These are phyloP conservation scores for Melanostoma mellinum DNA, from an alignment of 2,888 invertebrate species.

Conservation along the genomic window DNA sequence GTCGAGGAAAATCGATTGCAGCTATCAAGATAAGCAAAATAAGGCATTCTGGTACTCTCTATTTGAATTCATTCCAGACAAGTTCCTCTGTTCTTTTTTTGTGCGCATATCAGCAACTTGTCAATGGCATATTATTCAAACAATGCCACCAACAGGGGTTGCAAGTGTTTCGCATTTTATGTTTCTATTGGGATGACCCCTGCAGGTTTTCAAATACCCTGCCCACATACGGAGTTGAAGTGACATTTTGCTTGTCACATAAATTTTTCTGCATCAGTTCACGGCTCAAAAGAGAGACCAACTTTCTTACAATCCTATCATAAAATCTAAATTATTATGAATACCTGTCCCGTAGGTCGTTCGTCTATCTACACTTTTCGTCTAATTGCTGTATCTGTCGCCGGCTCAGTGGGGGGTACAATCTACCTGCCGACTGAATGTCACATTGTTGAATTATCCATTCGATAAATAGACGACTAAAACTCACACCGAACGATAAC, in stretches of 20 bases:
- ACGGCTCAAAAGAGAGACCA: constrained; percentile 12
- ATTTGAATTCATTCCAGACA: background rate
- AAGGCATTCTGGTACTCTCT: too few relatives aligned
- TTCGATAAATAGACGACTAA: constrained; percentile 27
- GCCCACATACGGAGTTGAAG: constrained; percentile 28
- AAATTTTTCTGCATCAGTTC: constrained; percentile 38
- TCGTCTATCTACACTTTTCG: constrained; percentile 2
- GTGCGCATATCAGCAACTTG: background rate
- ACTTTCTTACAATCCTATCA: constrained; percentile 32
- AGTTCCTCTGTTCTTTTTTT: background rate
- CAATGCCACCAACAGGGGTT: constrained; percentile 5
- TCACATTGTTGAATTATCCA: constrained; percentile 55
- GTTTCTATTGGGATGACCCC: constrained; percentile 36
- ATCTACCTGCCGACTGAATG: constrained; percentile 58
- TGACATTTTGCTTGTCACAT: constrained; percentile 38
- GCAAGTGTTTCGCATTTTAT: constrained; percentile 26
- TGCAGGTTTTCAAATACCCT: constrained; percentile 38
- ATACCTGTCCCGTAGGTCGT: background rate
- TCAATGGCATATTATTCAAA: background rate
- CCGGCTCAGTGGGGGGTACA: constrained; percentile 51
- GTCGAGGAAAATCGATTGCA: too few relatives aligned
- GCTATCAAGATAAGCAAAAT: too few relatives aligned
- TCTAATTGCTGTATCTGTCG: constrained; percentile 30
- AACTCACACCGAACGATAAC: constrained; percentile 20
- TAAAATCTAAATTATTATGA: constrained; percentile 18